Percentiles rank a stretch among this genome's conserved stretches.
Conservation (phyloP, 2,888 invertebrate species). For the Meteorus colon region DNA sequence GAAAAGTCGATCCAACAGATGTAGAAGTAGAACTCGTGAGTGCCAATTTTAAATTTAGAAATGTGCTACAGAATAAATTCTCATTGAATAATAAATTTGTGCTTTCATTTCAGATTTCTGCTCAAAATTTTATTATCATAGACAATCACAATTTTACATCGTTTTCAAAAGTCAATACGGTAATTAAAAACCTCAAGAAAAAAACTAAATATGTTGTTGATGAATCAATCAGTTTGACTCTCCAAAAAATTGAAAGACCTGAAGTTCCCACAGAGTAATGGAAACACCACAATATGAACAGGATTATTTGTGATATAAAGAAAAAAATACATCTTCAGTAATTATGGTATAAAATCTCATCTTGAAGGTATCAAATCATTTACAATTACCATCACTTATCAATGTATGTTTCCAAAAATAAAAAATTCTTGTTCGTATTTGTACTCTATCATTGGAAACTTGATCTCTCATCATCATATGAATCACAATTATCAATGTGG, state of each 20-base stretch:
- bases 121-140: slow-evolving; percentile 11
- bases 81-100: background rate
- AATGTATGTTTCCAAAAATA: too few species aligned
- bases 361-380: too few species aligned
- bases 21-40: background rate
- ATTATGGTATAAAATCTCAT: background rate
- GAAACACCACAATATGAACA: background rate
- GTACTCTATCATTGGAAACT: too few species aligned
- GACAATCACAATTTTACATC: slow-evolving; percentile 24
- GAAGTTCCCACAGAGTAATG: background rate
- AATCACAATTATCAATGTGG: too few species aligned
- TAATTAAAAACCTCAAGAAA: slow-evolving; percentile 7
- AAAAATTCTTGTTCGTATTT: too few species aligned
- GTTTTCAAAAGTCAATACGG: background rate
- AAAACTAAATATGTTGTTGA: slow-evolving; percentile 23
- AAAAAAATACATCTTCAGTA: background rate
- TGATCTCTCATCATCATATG: too few species aligned
- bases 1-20: slow-evolving; percentile 15
- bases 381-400: too few species aligned
- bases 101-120: slow-evolving; percentile 15
- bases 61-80: background rate
- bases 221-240: slow-evolving; percentile 13
- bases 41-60: background rate
- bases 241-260: background rate
- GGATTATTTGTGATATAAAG: background rate